A percentile compares a stretch with the other conserved stretches of the same genome.
phyloP scores from a whole-genome alignment of 1,140 invertebrate species.

The Formica exsecta region DNA sequence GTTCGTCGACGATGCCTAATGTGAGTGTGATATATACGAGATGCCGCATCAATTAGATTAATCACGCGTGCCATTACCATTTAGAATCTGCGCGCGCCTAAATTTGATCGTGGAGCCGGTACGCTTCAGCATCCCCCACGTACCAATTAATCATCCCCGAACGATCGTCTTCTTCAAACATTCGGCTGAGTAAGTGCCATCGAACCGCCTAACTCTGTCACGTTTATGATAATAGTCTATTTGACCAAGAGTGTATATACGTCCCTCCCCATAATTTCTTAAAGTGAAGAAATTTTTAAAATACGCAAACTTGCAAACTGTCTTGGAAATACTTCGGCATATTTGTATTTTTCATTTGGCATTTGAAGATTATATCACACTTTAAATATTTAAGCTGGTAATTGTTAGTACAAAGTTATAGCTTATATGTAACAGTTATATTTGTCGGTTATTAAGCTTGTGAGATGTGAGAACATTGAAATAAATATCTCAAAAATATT shows the following conservation, averaged over 20 bases:
- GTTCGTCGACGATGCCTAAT: conserved; percentile 62
- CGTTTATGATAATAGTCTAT: conserved; percentile 29
- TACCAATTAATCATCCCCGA: conserved; percentile 67
- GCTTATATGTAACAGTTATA: background rate
- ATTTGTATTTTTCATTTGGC: conserved; percentile 6
- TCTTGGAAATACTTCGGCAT: background rate
- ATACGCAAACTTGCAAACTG: background rate
- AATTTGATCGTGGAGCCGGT: conserved; percentile 45
- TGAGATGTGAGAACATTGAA: background rate
- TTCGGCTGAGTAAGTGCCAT: background rate
- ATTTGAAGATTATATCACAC: conserved; percentile 1
- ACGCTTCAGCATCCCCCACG: conserved; percentile 19
- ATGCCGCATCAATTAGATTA: conserved; percentile 79
- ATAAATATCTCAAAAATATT: conserved; percentile 11
- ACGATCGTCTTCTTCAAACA: conserved; percentile 55
- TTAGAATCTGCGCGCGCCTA: conserved; percentile 56
- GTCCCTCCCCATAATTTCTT: background rate
- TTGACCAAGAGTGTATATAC: conserved; percentile 16
- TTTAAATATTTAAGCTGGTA: conserved; percentile 10
- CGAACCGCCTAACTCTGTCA: background rate
- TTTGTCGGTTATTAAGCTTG: no score
- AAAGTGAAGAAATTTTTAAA: background rate
- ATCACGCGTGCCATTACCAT: conserved; percentile 74
- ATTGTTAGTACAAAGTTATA: background rate
- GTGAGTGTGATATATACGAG: conserved; percentile 65